A percentile compares a stretch with the other conserved stretches of the same genome.
Conservation (phyloP, 30 jellyfish, hydroid and myxozoan genomes). For the Aurelia sp. region DNA sequence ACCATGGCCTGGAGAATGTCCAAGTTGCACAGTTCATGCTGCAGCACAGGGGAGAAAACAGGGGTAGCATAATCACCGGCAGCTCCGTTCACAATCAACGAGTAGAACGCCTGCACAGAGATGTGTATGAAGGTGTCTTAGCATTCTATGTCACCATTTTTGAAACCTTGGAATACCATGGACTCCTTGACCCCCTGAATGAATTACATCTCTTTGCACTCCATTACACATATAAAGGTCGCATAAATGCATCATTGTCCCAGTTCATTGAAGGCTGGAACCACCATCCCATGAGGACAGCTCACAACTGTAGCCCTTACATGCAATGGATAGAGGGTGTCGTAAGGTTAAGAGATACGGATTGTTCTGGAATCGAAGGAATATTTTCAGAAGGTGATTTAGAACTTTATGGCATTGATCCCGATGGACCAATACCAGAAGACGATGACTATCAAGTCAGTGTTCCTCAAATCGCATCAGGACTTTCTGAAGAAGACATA, state of each 20-base stretch:
- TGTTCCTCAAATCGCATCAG: too few species aligned
- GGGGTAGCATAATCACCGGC: not conserved
- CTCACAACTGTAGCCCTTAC: not conserved
- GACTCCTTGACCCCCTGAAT: not conserved
- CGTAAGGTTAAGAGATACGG: not conserved
- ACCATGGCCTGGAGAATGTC: not conserved
- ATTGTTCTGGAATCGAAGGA: not conserved
- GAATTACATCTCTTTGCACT: slow-evolving; percentile 2
- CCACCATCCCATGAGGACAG: slow-evolving; percentile 7
- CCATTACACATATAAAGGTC: not conserved
- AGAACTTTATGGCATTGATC: not conserved
- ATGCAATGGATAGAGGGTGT: slow-evolving; percentile 2
- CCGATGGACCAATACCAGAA: not conserved
- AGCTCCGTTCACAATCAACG: slow-evolving; percentile 2
- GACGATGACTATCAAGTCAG: not conserved
- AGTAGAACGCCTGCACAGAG: not conserved
- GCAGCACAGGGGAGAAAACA: not conserved
- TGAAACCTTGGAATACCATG: not conserved
- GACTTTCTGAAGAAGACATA: too few species aligned
- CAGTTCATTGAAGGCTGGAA: not conserved
- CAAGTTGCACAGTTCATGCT: too few species aligned
- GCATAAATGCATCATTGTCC: not conserved
- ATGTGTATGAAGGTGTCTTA: not conserved
- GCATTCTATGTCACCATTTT: not conserved
- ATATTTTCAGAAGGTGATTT: not conserved